Conservation (phyloP, 2,113 vertebrate species). For the Triplophysa tibetana region DNA sequence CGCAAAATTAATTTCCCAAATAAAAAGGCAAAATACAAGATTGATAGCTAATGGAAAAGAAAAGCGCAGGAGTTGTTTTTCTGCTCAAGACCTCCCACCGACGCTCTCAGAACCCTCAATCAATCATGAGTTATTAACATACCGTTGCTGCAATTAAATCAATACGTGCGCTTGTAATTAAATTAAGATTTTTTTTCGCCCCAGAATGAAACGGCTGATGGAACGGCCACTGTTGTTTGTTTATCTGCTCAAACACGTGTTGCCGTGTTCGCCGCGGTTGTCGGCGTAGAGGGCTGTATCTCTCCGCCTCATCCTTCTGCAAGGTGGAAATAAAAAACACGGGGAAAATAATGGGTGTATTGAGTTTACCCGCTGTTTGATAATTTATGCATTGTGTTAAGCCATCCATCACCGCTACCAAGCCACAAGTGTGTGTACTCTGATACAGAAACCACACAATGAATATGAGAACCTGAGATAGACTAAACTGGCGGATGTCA, state of each 20-base stretch:
- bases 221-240: slow-evolving; percentile 33
- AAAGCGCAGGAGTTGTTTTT: background rate
- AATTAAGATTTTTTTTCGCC: slow-evolving; percentile 14
- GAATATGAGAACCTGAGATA: too few species aligned
- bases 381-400: slow-evolving; percentile 69
- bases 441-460: slow-evolving; percentile 34
- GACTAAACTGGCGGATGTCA: too few species aligned
- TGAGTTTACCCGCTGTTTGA: slow-evolving; percentile 69
- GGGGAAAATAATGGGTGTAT: slow-evolving; percentile 68
- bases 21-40: background rate
- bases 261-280: slow-evolving; percentile 56
- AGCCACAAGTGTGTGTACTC: slow-evolving; percentile 58
- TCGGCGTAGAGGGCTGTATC: slow-evolving; percentile 61
- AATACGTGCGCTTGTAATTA: slow-evolving; percentile 15
- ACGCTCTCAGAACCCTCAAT: background rate
- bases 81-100: background rate
- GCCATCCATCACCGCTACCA: slow-evolving; percentile 66
- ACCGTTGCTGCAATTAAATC: slow-evolving; percentile 31
- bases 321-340: slow-evolving; percentile 69
- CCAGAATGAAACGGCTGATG: slow-evolving; percentile 14
- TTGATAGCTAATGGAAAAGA: slow-evolving; percentile 35
- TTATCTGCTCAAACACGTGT: slow-evolving; percentile 23
- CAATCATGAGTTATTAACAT: background rate
- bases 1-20: slow-evolving; percentile 4
- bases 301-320: slow-evolving; percentile 67